A percentile compares a stretch with the other conserved stretches of the same genome.
Conservation (phyloP, 2,888 invertebrate genomes). For the Mayetiola destructor region DNA sequence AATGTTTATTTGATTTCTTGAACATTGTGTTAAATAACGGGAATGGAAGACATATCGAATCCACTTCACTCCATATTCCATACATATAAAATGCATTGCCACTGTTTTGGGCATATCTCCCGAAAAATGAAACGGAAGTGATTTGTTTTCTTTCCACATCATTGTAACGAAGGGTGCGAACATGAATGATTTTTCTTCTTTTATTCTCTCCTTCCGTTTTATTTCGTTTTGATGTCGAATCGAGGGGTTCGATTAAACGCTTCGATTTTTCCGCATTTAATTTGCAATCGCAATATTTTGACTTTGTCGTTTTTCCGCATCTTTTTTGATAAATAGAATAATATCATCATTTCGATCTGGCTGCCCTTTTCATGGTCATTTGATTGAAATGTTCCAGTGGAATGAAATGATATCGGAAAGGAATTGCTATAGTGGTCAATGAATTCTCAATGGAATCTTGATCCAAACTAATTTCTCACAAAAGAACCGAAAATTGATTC, state of each 20-base stretch:
- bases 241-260: not conserved
- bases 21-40: no score
- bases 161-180: not conserved
- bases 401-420: not conserved
- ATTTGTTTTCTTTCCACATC: no score
- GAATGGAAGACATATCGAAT: no score
- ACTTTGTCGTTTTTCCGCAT: conserved; percentile 6
- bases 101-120: no score
- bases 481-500: no score
- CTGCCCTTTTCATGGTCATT: not conserved
- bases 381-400: not conserved
- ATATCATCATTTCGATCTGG: no score
- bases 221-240: no score
- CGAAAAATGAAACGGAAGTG: not conserved
- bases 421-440: not conserved
- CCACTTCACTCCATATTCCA: no score
- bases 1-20: no score
- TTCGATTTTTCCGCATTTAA: not conserved
- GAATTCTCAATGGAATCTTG: not conserved
- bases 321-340: no score
- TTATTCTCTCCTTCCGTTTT: no score
- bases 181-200: not conserved
- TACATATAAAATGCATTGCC: no score
- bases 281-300: not conserved
- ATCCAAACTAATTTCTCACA: conserved; percentile 9